Evolutionary conservation across 2,888 invertebrate species (phyloP), one percentile per base, ranked within the genome.

Genomic region (Mellilla xanthometata): DNA sequence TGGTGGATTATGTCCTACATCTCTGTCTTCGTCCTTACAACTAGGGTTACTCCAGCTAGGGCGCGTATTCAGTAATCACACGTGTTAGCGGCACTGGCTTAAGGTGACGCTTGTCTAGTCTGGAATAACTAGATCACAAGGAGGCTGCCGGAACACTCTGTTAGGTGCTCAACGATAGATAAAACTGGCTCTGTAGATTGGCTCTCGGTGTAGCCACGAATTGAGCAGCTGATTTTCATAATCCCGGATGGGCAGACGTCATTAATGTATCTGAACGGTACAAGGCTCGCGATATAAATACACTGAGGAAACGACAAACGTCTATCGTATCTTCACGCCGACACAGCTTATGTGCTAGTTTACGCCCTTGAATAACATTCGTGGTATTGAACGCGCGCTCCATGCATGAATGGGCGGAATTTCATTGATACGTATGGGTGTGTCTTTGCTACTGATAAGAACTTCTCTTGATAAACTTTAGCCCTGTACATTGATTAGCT

Each of bases 321-420:
- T 67, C 68, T 70, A 56, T 70, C 70, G 65, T 76, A 72, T 57
- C 58, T 60, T 54, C 55, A 57, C 56, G 77, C 77, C 76, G 15
- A 19, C 15, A 19, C 15, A 19, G 15, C 3, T 5, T 19, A 19
- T 3, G 15, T 19, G 6, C 4, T 19, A n/a, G 24, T 24, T 24
- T 3, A 8, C 56, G 79, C 77, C 77, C 78, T 77, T 78, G 76
- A 39, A 9, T 29, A 56, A 65, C 68, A 65, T 76, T 71, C 69
- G 81, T 49, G 46, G 61, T 69, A 65, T 71, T 73, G 69, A 65
- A 65, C 69, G 71, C n/a, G n/a, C 72, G 57, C 62, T 60, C 39
- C 27, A 62, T 63, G 71, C 69, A 81, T 86, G 85, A 86, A 86
- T 85, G 84, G 72, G 65, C 72, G 60, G 69, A 66, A 61, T 65